phyloP scores from a whole-genome alignment of 2,797 vertebrate genomes.

The Knipowitschia caucasica region DNA sequence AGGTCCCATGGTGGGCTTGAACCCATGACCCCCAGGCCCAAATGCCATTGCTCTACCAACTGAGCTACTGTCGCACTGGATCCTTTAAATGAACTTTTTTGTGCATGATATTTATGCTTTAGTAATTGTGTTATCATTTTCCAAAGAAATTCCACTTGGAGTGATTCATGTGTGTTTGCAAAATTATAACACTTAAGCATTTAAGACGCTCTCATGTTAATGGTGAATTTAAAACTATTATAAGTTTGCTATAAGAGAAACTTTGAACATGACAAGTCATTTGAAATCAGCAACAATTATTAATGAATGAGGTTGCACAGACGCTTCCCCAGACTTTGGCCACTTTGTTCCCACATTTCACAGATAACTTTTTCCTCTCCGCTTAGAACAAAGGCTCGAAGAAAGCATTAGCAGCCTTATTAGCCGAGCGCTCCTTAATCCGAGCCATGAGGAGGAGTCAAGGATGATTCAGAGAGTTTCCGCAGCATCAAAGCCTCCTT shows the following conservation, averaged over 20 bases:
- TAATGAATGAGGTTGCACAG: conserved; percentile 43
- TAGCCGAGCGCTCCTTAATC: conserved; percentile 32
- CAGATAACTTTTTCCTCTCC: conserved; percentile 24
- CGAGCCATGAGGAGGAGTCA: conserved; percentile 30
- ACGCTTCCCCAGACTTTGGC: conserved; percentile 15
- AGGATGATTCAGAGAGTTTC: conserved; percentile 10
- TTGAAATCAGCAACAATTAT: conserved; percentile 51
- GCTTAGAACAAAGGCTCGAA: conserved; percentile 34
- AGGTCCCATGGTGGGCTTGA: too few species aligned
- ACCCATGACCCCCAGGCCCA: too few species aligned
- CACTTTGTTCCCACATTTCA: conserved; percentile 46
- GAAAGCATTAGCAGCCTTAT: conserved; percentile 39
- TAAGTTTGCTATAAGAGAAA: conserved; percentile 40
- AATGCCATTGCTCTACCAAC: too few species aligned
- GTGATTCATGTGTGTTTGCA: too few species aligned
- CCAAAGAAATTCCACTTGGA: too few species aligned
- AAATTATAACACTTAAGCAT: too few species aligned
- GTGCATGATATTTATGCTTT: too few species aligned
- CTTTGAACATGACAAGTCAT: conserved; percentile 51
- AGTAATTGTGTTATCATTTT: too few species aligned
- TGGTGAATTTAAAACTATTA: too few species aligned
- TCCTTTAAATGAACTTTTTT: too few species aligned
- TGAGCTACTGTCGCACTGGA: too few species aligned
- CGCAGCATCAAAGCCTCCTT: conserved; percentile 33
- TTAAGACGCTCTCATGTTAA: too few species aligned